A percentile compares a stretch with the other conserved stretches of the same genome.
Conservation (phyloP, 2,113 vertebrate genomes). For the Rafetus swinhoei region DNA sequence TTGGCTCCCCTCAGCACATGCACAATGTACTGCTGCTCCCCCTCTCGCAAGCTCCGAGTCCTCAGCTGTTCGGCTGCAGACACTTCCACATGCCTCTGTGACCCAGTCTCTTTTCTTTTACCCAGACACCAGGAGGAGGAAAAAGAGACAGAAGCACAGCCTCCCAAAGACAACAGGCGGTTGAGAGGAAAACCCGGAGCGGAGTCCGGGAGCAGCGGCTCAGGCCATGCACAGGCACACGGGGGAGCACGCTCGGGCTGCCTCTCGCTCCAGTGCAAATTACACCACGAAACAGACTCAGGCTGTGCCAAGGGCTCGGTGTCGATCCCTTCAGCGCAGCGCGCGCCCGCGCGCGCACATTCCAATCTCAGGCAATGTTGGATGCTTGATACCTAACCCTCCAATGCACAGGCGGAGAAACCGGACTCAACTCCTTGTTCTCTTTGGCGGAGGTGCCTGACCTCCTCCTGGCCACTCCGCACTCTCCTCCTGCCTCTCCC, state of each 20-base stretch:
- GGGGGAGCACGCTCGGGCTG: slow-evolving; percentile 61
- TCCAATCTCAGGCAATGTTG: background rate
- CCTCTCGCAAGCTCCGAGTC: slow-evolving; percentile 46
- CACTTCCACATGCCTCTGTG: slow-evolving; percentile 88
- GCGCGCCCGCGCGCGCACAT: background rate
- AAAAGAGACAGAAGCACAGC: slow-evolving; percentile 67
- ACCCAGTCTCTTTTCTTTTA: slow-evolving; percentile 85
- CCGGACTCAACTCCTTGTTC: background rate
- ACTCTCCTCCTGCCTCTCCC: background rate
- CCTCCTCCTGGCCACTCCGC: background rate
- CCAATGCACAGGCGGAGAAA: background rate
- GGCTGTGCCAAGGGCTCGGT: too few species aligned
- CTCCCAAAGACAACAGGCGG: slow-evolving; percentile 69
- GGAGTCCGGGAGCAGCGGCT: slow-evolving; percentile 1
- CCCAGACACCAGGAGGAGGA: slow-evolving; percentile 83
- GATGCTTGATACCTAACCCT: background rate
- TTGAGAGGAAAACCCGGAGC: slow-evolving; percentile 58
- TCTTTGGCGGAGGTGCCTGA: background rate
- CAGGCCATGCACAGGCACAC: background rate
- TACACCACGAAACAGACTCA: background rate
- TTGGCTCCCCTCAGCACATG: slow-evolving; percentile 27
- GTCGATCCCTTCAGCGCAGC: too few species aligned
- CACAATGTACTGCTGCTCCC: slow-evolving; percentile 71
- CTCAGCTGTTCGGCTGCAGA: slow-evolving; percentile 84
- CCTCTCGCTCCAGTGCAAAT: background rate